Percentiles rank a stretch among this genome's conserved stretches.
Conservation (phyloP, 2,888 invertebrate genomes). For the Venusia cambrica region DNA sequence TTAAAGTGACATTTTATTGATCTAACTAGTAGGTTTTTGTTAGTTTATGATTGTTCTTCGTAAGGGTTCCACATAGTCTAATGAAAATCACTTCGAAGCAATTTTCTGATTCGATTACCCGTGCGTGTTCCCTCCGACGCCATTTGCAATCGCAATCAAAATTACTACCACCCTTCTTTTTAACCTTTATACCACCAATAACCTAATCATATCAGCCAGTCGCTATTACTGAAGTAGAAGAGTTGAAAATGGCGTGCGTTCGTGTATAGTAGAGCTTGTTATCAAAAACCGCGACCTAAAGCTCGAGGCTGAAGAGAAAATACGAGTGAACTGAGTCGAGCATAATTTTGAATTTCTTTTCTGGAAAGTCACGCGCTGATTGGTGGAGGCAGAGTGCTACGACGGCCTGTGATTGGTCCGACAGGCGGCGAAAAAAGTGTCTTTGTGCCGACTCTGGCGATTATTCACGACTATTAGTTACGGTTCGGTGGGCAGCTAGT, state of each 20-base stretch:
- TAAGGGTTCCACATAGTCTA: constrained; percentile 14
- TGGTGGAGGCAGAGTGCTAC: constrained; percentile 52
- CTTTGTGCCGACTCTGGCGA: constrained; percentile 67
- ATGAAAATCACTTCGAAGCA: constrained; percentile 42
- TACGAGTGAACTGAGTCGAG: constrained; percentile 58
- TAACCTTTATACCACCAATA: constrained; percentile 22
- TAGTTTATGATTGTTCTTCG: background rate
- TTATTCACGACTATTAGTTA: constrained; percentile 78
- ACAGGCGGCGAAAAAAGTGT: constrained; percentile 53
- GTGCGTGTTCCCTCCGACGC: constrained; percentile 56
- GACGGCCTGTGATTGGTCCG: constrained; percentile 58
- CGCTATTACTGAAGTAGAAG: constrained; percentile 33
- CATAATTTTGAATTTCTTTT: constrained; percentile 72
- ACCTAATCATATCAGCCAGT: constrained; percentile 17
- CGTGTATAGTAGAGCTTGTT: constrained; percentile 29
- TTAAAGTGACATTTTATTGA: background rate
- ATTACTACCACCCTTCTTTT: constrained; percentile 50
- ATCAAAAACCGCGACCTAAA: constrained; percentile 59
- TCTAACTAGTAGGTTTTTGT: constrained; percentile 1
- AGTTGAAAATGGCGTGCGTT: constrained; percentile 39
- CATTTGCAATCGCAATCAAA: constrained; percentile 74
- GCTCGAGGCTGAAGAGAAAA: constrained; percentile 59
- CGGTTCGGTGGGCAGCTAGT: constrained; percentile 64
- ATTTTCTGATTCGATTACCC: constrained; percentile 62
- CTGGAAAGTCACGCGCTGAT: constrained; percentile 52